Percentiles rank a stretch among this genome's conserved stretches.
These are phyloP conservation scores for Ophion costatus DNA, from an alignment of 2,888 invertebrate species.

Conservation along the genomic window DNA sequence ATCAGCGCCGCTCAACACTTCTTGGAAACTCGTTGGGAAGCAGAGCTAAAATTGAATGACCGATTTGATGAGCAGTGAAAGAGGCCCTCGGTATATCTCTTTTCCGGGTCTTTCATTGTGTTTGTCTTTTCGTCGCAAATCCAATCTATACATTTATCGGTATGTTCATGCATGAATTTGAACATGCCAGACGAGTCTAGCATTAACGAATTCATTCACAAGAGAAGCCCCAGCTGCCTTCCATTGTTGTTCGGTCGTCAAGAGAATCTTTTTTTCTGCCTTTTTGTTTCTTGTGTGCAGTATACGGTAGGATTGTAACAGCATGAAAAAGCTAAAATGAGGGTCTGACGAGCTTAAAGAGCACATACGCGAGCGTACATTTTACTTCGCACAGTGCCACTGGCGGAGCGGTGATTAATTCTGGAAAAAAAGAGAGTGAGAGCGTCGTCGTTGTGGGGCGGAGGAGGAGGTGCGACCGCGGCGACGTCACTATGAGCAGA, in stretches of 20 bases:
- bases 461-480: slow-evolving; percentile 38
- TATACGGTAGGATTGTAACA: slow-evolving; percentile 33
- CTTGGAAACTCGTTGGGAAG: slow-evolving; percentile 74
- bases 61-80: slow-evolving; percentile 45
- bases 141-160: slow-evolving; percentile 33
- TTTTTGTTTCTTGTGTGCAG: slow-evolving; percentile 12
- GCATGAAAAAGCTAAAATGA: slow-evolving; percentile 55
- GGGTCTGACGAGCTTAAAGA: slow-evolving; percentile 60
- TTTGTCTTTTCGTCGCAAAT: slow-evolving; percentile 14
- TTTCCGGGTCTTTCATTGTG: background rate
- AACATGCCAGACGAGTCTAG: slow-evolving; percentile 15
- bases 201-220: slow-evolving; percentile 58
- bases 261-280: background rate
- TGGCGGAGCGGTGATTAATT: slow-evolving; percentile 67
- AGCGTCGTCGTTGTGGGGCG: slow-evolving; percentile 66
- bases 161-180: slow-evolving; percentile 35
- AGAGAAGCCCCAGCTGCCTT: slow-evolving; percentile 17
- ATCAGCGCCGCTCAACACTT: slow-evolving; percentile 73
- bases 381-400: slow-evolving; percentile 41
- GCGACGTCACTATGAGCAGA: slow-evolving; percentile 60
- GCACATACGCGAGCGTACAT: slow-evolving; percentile 47
- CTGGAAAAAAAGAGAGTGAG: slow-evolving; percentile 71
- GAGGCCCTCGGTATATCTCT: background rate
- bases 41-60: slow-evolving; percentile 72
- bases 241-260: slow-evolving; percentile 26